A percentile compares a stretch with the other conserved stretches of the same genome.
These are phyloP conservation scores for Dicerorhinus sumatrensis DNA, from an alignment of 2,113 vertebrate species.

Conservation along the genomic window DNA sequence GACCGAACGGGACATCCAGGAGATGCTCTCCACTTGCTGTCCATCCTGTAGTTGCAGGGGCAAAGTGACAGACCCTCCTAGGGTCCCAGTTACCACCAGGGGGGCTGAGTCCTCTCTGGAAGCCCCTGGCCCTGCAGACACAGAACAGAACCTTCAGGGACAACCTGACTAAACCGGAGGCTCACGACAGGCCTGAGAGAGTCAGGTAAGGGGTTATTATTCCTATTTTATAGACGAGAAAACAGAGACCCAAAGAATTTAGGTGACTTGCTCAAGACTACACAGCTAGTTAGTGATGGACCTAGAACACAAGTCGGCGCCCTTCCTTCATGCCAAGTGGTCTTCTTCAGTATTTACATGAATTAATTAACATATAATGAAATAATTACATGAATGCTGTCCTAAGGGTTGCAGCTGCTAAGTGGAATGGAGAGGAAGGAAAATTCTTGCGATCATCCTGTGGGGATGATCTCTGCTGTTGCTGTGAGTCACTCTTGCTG, in stretches of 20 bases:
- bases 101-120: neutral
- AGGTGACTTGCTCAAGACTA: neutral
- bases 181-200: neutral
- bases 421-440: no score
- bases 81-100: neutral
- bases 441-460: neutral
- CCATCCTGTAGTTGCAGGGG: neutral
- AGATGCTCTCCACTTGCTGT: slow-evolving; percentile 18
- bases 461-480: neutral
- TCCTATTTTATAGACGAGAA: neutral
- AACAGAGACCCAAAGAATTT: neutral
- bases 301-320: neutral
- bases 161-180: neutral
- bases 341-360: neutral
- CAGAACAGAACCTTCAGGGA: neutral
- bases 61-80: neutral
- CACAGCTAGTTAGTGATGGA: neutral
- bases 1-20: neutral
- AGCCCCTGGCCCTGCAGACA: neutral
- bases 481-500: neutral
- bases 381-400: neutral
- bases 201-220: neutral
- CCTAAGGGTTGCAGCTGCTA: neutral
- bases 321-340: neutral
- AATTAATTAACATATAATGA: neutral